Evolutionary conservation across 2,113 vertebrate genomes (phyloP), one percentile per base, ranked within the genome.

Genomic region (Ascaphus truei): DNA sequence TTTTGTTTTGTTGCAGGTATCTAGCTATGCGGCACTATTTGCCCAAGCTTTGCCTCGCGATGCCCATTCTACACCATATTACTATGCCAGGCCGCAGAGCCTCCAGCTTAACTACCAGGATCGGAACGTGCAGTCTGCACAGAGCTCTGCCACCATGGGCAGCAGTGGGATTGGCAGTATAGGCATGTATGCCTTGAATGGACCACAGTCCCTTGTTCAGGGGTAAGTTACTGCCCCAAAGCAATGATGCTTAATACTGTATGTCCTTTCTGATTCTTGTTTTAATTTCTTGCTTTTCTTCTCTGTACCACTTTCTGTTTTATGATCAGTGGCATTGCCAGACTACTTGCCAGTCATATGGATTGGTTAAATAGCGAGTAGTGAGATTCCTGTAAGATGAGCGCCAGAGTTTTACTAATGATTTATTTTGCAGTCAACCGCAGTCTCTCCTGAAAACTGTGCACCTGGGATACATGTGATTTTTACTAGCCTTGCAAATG

Each of bases 1-100:
- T n/a, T 48, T 6, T 9, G 72, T 57, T 73, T 4, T 1, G 18
- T 64, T 68, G 7, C 82, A 99, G 97, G 91, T 94, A 13, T 93
- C 93, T 34, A 91, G 81, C 80, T 99, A 94, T 36, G 89, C 94
- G 2, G 74, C 93, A 0, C 77, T 98, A 41, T 97, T 98, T 59
- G 94, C 95, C 66, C 97, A 99, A 73, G 93, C 94, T 0, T 85
- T 99, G 56, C 96, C 95, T 5, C 87, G 95, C 53, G 96, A 98
- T 52, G 93, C 95, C 65, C 96, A 98, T 76, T 98, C 97, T 7
- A 98, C 96, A 8, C 96, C 97, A 0, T 98, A 96, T 76, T 99
- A 95, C 85, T 96, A 91, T 45, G 89, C 95, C 41, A 86, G 97
- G 64, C 96, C 97, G 1, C 96, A 98, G 77, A 96, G 90, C 57